Percentiles rank a stretch among this genome's conserved stretches.
phyloP scores from a whole-genome alignment of 2,797 vertebrate species.

The Tauraco hartlaubi region DNA sequence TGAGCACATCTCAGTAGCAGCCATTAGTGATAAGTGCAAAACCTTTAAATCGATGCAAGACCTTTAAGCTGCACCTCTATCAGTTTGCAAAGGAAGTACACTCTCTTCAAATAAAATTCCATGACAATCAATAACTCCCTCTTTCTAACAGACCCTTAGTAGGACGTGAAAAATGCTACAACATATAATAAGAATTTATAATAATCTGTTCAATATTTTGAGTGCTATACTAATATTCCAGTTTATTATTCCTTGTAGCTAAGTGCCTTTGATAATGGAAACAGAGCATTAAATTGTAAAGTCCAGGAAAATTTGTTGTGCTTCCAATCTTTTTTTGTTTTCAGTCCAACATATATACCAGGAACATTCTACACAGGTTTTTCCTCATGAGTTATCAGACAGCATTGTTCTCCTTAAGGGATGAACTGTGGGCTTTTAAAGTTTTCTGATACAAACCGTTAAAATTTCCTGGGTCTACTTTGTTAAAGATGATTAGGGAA shows the following conservation, averaged over 20 bases:
- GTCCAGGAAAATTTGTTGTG: not conserved
- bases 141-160: not conserved
- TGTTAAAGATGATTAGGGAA: not conserved
- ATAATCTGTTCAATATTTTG: not conserved
- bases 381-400: not conserved
- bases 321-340: not conserved
- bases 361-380: not conserved
- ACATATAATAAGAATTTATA: not conserved
- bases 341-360: not conserved
- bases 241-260: not conserved
- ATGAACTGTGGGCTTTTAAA: not conserved
- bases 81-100: not conserved
- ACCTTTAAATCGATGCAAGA: not conserved
- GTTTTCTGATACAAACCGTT: not conserved
- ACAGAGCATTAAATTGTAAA: not conserved
- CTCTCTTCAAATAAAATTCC: not conserved
- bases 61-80: not conserved
- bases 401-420: not conserved
- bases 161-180: not conserved
- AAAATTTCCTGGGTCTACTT: not conserved
- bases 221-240: not conserved
- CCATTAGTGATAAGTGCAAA: not conserved
- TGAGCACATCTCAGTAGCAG: not conserved
- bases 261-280: not conserved
- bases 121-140: not conserved